Conservation (phyloP, 2,888 invertebrate species). For the Drosophila cracens region DNA sequence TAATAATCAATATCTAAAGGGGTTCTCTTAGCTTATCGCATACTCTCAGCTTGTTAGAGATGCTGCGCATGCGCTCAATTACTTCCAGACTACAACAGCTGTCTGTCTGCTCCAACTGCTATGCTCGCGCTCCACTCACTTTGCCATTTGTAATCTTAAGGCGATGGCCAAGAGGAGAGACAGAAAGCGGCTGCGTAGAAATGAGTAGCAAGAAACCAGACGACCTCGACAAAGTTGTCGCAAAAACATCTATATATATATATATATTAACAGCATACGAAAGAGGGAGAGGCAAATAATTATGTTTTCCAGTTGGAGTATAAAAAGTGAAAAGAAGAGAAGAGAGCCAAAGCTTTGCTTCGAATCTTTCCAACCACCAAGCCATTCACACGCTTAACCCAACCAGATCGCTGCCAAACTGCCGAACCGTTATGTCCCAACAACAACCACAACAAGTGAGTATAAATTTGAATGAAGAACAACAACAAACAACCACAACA, state of each 20-base stretch:
- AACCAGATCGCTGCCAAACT: constrained; percentile 7
- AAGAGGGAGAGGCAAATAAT: constrained; percentile 12
- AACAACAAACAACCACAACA: constrained; percentile 46
- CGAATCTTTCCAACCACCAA: background rate
- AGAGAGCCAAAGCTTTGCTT: constrained; percentile 6
- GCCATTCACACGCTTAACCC: background rate
- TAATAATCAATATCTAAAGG: background rate
- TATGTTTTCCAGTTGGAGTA: constrained; percentile 12
- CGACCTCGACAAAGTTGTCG: constrained; percentile 81
- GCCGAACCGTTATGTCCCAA: constrained; percentile 27
- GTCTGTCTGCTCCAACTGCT: constrained; percentile 41
- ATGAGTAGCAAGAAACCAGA: constrained; percentile 77
- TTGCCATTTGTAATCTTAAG: constrained; percentile 49
- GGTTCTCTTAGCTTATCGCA: background rate
- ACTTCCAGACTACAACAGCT: constrained; percentile 44
- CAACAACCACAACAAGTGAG: constrained; percentile 31
- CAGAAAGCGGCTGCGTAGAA: constrained; percentile 52
- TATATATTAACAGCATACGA: constrained; percentile 9
- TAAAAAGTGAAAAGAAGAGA: constrained; percentile 27
- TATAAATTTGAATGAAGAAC: constrained; percentile 42
- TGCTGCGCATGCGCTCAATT: constrained; percentile 24
- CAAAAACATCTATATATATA: constrained; percentile 46
- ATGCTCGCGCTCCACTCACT: constrained; percentile 19
- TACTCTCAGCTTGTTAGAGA: background rate
- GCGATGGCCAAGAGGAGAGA: constrained; percentile 41